A percentile compares a stretch with the other conserved stretches of the same genome.
Conservation (phyloP, 2,113 vertebrate species). For the Climacteris rufus region DNA sequence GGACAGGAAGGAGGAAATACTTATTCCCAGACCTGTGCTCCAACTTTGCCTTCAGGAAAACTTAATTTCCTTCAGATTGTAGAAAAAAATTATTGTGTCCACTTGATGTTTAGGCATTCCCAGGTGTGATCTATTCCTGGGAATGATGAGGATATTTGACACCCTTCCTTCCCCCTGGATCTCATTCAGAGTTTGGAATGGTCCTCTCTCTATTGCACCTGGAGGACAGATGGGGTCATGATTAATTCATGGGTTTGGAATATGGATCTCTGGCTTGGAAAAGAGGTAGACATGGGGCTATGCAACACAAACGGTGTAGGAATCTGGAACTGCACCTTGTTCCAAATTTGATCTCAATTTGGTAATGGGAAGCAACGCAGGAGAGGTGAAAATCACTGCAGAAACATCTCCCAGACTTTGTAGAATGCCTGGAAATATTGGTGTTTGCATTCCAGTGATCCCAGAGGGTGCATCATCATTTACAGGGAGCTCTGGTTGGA, state of each 20-base stretch:
- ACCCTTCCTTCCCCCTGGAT: not conserved
- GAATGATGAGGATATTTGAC: not conserved
- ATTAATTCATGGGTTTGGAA: not conserved
- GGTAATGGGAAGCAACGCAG: not conserved
- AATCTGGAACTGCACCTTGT: not conserved
- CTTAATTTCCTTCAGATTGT: not conserved
- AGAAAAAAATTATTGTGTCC: not conserved
- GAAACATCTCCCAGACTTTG: not conserved
- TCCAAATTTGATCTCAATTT: not conserved
- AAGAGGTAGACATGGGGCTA: not conserved
- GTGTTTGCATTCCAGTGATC: not conserved
- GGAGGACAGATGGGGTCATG: not conserved
- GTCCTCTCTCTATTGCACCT: not conserved
- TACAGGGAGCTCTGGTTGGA: not conserved
- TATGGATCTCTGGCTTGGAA: not conserved
- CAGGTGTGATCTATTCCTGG: not conserved
- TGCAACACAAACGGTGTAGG: not conserved
- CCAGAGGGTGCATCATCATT: not conserved
- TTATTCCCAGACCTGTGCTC: not conserved
- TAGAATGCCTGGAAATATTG: not conserved
- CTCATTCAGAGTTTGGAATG: not conserved
- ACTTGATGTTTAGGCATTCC: accelerated
- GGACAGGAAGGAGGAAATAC: not conserved
- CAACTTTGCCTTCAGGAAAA: not conserved
- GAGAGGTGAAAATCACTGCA: too few species aligned